phyloP scores from a whole-genome alignment of 2,888 invertebrate genomes.

The Ischnura elegans region DNA sequence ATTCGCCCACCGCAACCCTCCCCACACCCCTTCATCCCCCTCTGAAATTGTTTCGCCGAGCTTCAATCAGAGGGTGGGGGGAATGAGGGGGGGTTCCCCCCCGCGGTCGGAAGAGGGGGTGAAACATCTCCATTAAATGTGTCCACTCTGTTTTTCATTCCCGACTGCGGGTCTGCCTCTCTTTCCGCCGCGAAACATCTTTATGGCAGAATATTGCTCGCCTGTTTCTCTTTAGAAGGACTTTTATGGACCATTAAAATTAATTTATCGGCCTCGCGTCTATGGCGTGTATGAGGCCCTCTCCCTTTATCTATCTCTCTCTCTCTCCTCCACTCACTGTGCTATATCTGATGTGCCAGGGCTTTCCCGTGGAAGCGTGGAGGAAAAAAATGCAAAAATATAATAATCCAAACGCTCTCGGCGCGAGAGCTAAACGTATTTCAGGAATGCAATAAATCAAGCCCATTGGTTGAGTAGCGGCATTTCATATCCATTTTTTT shows the following conservation, averaged over 20 bases:
- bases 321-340: background rate
- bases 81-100: conserved; percentile 27
- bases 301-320: background rate
- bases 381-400: background rate
- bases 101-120: background rate
- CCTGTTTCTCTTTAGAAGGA: conserved; percentile 65
- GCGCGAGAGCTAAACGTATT: conserved; percentile 50
- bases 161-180: background rate
- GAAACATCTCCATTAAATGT: conserved; percentile 60
- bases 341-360: background rate
- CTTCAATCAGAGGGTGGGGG: conserved; percentile 53
- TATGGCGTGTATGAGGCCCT: background rate
- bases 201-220: conserved; percentile 54
- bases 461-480: background rate
- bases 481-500: conserved; percentile 33
- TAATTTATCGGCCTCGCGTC: conserved; percentile 52
- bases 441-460: conserved; percentile 53
- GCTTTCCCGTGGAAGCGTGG: background rate
- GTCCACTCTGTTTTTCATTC: conserved; percentile 65
- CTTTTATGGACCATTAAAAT: conserved; percentile 66
- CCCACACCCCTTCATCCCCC: background rate
- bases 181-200: conserved; percentile 42
- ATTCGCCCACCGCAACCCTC: too few species aligned
- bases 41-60: conserved; percentile 55
- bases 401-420: conserved; percentile 48